A percentile compares a stretch with the other conserved stretches of the same genome.
Conservation (phyloP, 2,113 vertebrate genomes). For the Anser cygnoides region DNA sequence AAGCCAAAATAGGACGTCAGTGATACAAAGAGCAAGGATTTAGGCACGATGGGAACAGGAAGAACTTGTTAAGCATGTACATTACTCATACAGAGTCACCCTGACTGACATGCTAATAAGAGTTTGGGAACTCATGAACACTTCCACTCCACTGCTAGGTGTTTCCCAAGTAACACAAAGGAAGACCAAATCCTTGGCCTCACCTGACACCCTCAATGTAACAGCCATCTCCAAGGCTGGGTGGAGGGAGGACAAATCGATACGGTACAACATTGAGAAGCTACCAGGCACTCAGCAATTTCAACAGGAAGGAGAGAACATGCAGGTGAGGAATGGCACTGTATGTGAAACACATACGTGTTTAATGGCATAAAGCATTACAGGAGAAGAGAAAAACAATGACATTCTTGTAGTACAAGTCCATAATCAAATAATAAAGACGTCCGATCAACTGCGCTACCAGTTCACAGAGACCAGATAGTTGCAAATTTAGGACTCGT, state of each 20-base stretch:
- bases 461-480: neutral
- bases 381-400: neutral
- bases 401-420: neutral
- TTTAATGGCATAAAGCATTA: neutral
- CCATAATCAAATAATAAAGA: neutral
- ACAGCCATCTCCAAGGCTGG: neutral
- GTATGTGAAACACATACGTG: neutral
- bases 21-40: neutral
- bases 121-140: neutral
- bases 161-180: neutral
- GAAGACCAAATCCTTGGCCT: neutral
- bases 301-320: neutral
- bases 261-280: neutral
- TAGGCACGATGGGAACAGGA: constrained; percentile 27
- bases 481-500: neutral
- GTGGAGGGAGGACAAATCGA: neutral
- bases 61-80: neutral
- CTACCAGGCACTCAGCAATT: neutral
- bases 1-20: neutral
- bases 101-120: neutral
- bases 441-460: neutral
- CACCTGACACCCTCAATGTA: neutral
- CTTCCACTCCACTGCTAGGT: neutral
- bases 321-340: neutral
- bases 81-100: constrained; percentile 1